These are phyloP conservation scores for Quadroppia sp. DNA, from an alignment of 2,888 invertebrate genomes.

Conservation along the genomic window DNA sequence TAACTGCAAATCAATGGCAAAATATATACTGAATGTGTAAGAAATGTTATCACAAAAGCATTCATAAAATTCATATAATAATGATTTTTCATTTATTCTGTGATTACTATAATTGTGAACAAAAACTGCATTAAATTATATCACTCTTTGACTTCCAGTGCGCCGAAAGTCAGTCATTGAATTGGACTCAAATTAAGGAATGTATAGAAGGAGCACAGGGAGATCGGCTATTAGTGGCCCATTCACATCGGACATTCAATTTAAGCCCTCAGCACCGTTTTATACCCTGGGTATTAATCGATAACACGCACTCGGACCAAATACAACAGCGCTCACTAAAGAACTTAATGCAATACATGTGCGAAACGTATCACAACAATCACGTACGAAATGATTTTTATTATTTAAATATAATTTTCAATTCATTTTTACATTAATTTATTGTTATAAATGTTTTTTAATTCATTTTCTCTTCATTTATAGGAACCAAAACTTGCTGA, in stretches of 20 bases:
- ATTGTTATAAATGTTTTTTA: background rate
- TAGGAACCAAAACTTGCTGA: constrained; percentile 28
- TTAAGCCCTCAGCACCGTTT: constrained; percentile 38
- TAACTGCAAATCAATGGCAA: too few species aligned
- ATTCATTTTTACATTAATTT: background rate
- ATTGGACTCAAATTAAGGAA: constrained; percentile 30
- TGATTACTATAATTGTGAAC: constrained; percentile 20
- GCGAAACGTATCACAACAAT: constrained; percentile 35
- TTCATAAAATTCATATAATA: too few species aligned
- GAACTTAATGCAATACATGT: constrained; percentile 32
- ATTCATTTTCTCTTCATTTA: background rate
- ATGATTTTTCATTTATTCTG: too few species aligned
- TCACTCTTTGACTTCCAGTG: constrained; percentile 21
- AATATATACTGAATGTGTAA: too few species aligned
- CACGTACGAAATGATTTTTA: constrained; percentile 9
- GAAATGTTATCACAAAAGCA: too few species aligned
- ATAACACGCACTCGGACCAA: constrained; percentile 28
- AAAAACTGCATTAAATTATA: background rate
- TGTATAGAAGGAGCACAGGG: constrained; percentile 39
- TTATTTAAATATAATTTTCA: background rate
- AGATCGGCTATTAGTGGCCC: constrained; percentile 38
- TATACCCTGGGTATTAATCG: constrained; percentile 40
- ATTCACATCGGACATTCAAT: constrained; percentile 41
- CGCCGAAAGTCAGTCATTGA: constrained; percentile 26
- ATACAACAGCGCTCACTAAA: constrained; percentile 31